Percentiles rank a stretch among this genome's conserved stretches.
Evolutionary conservation across 2,888 invertebrate species (phyloP).

Genomic region (Agrilus biguttatus): DNA sequence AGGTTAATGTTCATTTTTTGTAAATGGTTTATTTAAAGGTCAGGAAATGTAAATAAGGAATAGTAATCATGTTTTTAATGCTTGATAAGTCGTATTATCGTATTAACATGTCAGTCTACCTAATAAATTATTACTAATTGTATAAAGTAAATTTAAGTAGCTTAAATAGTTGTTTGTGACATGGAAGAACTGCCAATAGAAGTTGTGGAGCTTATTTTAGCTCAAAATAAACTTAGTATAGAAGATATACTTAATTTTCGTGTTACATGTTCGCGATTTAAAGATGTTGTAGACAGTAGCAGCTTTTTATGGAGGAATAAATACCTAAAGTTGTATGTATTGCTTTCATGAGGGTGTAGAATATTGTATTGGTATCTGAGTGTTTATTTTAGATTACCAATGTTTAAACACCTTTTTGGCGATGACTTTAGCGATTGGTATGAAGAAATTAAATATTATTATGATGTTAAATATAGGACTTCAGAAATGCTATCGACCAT

Average conservation of each 20-base stretch:
- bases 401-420: constrained; percentile 23
- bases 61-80: too few species aligned
- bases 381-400: constrained; percentile 28
- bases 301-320: constrained; percentile 35
- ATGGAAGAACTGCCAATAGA: constrained; percentile 26
- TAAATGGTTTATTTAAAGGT: too few species aligned
- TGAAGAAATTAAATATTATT: constrained; percentile 25
- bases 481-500: constrained; percentile 27
- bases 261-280: constrained; percentile 36
- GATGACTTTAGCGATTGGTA: constrained; percentile 25
- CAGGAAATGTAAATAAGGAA: too few species aligned
- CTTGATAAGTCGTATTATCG: too few species aligned
- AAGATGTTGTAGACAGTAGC: constrained; percentile 32
- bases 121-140: too few species aligned
- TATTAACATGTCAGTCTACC: too few species aligned
- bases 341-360: neutral
- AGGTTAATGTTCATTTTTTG: too few species aligned
- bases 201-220: constrained; percentile 24
- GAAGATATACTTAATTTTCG: constrained; percentile 38
- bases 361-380: constrained; percentile 1
- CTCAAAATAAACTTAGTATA: constrained; percentile 15
- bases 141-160: neutral
- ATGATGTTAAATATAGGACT: constrained; percentile 22
- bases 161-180: constrained; percentile 4
- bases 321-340: constrained; percentile 30